These are phyloP conservation scores for Pentamera pediparva DNA, from an alignment of 53 echinoderm and acorn worm species.

Conservation along the genomic window DNA sequence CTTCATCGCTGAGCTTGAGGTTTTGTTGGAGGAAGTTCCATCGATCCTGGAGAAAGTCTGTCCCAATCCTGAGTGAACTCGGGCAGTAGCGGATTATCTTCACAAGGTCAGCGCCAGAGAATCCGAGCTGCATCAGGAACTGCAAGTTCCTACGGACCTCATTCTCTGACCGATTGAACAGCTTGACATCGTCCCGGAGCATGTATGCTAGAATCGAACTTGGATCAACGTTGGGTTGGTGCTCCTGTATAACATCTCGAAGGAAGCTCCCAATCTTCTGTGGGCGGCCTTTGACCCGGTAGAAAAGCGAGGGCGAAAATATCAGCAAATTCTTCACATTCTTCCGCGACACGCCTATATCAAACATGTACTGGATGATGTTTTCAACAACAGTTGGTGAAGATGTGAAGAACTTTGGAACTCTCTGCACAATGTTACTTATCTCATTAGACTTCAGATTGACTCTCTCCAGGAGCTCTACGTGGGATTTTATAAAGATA, in stretches of 20 bases:
- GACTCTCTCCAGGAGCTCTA: conserved; percentile 48
- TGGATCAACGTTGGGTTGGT: conserved; percentile 40
- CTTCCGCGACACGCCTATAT: conserved; percentile 50
- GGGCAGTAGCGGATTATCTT: conserved; percentile 70
- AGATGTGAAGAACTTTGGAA: conserved; percentile 60
- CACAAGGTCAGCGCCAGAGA: conserved; percentile 44
- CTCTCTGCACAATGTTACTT: conserved; percentile 65
- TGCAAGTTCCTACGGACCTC: conserved; percentile 54
- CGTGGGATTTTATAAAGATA: conserved; percentile 8
- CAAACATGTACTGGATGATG: conserved; percentile 50
- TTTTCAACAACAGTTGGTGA: conserved; percentile 47
- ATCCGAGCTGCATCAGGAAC: conserved; percentile 52
- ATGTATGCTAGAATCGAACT: conserved; percentile 52
- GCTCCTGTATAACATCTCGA: conserved; percentile 44
- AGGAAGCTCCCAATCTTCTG: conserved; percentile 47
- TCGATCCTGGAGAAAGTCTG: conserved; percentile 51
- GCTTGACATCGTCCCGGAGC: conserved; percentile 51
- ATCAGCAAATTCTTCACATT: conserved; percentile 53
- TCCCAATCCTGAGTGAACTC: conserved; percentile 60
- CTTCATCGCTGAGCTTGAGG: conserved; percentile 34
- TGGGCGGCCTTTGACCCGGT: conserved; percentile 50
- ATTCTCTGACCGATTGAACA: conserved; percentile 41
- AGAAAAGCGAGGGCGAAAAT: conserved; percentile 64
- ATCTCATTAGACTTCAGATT: conserved; percentile 46
- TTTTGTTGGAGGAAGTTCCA: conserved; percentile 36